A percentile compares a stretch with the other conserved stretches of the same genome.
These are phyloP conservation scores for Hippotragus niger DNA, from an alignment of 2,113 vertebrate species.

Conservation along the genomic window DNA sequence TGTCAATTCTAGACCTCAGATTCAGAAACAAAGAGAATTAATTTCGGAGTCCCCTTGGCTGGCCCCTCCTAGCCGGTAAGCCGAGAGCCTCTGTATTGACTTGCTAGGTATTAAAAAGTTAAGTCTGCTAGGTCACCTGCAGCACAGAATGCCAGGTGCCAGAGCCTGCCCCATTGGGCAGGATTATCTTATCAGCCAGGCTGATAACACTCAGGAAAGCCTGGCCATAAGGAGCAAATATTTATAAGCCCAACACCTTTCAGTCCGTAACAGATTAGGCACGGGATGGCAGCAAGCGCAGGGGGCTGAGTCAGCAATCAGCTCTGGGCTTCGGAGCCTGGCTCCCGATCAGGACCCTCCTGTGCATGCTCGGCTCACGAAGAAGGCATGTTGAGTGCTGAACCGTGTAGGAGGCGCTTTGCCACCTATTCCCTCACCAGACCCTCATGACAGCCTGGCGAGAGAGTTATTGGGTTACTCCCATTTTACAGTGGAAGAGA, in stretches of 20 bases:
- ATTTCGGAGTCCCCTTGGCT: neutral
- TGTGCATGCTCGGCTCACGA: accelerated
- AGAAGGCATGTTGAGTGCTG: neutral
- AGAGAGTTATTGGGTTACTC: neutral
- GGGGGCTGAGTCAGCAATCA: neutral
- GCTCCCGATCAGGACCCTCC: neutral
- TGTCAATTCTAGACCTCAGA: slow-evolving; percentile 44
- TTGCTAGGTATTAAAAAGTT: slow-evolving; percentile 46
- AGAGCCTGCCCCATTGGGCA: neutral
- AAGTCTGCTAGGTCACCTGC: slow-evolving; percentile 47
- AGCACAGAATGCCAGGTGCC: slow-evolving; percentile 45
- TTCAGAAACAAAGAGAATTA: slow-evolving; percentile 58
- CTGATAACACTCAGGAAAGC: slow-evolving; percentile 43
- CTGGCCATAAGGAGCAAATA: slow-evolving; percentile 61
- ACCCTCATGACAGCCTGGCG: neutral
- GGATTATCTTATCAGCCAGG: slow-evolving; percentile 58
- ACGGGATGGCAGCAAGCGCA: neutral
- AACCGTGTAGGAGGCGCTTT: neutral
- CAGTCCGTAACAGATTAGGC: slow-evolving; percentile 4
- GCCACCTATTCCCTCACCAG: neutral
- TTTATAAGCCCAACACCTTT: slow-evolving; percentile 46
- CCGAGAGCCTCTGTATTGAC: slow-evolving; percentile 41
- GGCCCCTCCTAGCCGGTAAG: neutral
- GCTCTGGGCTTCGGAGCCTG: neutral
- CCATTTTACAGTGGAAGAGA: neutral